Evolutionary conservation across 2,888 invertebrate genomes (phyloP).

Genomic region (Standfussiana lucernea): DNA sequence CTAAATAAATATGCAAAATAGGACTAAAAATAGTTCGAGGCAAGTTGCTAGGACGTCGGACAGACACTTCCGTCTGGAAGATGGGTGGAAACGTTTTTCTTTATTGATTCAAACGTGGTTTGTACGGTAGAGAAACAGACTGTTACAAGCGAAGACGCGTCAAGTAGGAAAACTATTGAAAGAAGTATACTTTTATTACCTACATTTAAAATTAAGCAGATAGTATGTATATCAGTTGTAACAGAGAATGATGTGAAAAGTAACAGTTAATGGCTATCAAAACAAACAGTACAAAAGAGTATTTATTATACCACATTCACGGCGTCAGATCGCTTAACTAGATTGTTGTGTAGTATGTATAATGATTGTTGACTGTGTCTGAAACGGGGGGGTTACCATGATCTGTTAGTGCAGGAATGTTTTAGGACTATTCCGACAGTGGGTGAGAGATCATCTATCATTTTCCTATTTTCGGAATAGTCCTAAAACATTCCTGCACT

Average conservation of each 20-base stretch:
- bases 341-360: not conserved
- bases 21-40: conserved; percentile 3
- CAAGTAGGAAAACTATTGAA: not conserved
- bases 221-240: not conserved
- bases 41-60: not conserved
- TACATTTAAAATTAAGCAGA: not conserved
- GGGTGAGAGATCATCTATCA: too few species aligned
- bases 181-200: not conserved
- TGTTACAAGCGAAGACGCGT: not conserved
- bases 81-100: not conserved
- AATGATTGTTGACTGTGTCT: too few species aligned
- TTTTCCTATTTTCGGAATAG: too few species aligned
- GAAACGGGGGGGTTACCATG: too few species aligned
- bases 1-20: conserved; percentile 17
- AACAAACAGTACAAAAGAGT: not conserved
- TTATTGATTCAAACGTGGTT: conserved; percentile 6
- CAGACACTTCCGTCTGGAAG: not conserved
- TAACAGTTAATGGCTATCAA: not conserved
- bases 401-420: too few species aligned
- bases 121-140: not conserved
- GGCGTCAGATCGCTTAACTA: not conserved
- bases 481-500: too few species aligned
- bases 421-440: too few species aligned
- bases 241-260: not conserved
- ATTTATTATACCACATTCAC: not conserved